These are phyloP conservation scores for Odiellus spinosus DNA, from an alignment of 2,888 invertebrate genomes.

Conservation along the genomic window DNA sequence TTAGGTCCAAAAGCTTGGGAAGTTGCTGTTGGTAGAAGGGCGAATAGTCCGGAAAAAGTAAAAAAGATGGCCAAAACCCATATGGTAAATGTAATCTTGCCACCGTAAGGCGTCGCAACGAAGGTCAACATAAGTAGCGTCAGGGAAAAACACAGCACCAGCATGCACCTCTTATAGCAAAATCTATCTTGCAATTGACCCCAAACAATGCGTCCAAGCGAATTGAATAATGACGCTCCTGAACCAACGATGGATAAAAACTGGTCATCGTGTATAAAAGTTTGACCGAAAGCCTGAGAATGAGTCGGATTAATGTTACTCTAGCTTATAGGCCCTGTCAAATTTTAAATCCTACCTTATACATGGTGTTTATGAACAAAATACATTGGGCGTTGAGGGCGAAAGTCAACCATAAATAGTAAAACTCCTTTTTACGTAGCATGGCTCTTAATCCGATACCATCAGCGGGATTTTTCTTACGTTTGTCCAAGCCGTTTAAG, in stretches of 20 bases:
- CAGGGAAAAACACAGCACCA: conserved; percentile 15
- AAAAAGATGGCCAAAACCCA: conserved; percentile 29
- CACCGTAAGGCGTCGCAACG: conserved; percentile 18
- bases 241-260: conserved; percentile 35
- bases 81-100: conserved; percentile 22
- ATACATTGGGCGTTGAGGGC: conserved; percentile 26
- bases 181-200: conserved; percentile 31
- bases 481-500: too few species aligned
- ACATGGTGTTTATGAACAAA: conserved; percentile 29
- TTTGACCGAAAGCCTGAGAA: conserved; percentile 30
- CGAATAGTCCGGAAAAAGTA: conserved; percentile 27
- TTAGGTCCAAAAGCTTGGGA: conserved; percentile 28
- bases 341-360: conserved; percentile 24
- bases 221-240: conserved; percentile 34
- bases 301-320: too few species aligned
- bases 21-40: conserved; percentile 28
- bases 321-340: not conserved
- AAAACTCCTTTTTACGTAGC: conserved; percentile 25
- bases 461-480: too few species aligned
- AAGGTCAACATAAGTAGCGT: conserved; percentile 21
- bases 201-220: conserved; percentile 33
- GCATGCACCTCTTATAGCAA: conserved; percentile 22
- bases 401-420: conserved; percentile 28
- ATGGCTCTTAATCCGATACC: conserved; percentile 13
- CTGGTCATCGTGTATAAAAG: conserved; percentile 34